Conservation (phyloP, 2,797 vertebrate genomes). For the Sarcophilus harrisii region DNA sequence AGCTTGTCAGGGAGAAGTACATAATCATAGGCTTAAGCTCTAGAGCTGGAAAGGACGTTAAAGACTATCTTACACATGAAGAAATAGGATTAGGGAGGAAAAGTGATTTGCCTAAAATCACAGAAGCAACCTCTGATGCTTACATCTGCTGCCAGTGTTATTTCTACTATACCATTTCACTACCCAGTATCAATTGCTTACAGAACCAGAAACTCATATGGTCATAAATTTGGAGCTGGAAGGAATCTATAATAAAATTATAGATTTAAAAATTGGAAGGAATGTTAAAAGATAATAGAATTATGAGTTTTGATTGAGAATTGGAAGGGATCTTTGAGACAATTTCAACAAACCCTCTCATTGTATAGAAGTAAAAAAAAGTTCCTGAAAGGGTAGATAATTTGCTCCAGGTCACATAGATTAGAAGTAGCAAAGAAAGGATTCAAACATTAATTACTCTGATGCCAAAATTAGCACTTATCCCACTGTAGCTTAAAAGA, state of each 20-base stretch:
- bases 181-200: background rate
- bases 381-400: background rate
- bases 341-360: background rate
- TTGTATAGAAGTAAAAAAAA: background rate
- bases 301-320: background rate
- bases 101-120: background rate
- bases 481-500: background rate
- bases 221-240: background rate
- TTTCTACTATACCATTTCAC: background rate
- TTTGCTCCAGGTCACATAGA: background rate
- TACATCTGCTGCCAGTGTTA: background rate
- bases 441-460: background rate
- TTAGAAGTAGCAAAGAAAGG: background rate
- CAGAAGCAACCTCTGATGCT: background rate
- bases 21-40: background rate
- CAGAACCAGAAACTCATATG: background rate
- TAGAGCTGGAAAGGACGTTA: background rate
- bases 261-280: no score
- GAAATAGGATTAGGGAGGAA: no score
- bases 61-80: background rate
- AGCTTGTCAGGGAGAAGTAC: background rate
- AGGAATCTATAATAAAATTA: background rate
- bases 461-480: background rate
- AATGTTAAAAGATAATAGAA: no score
- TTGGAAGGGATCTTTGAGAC: background rate